A percentile compares a stretch with the other conserved stretches of the same genome.
phyloP scores from a whole-genome alignment of 1,140 invertebrate genomes.

The Drosophila burlai region DNA sequence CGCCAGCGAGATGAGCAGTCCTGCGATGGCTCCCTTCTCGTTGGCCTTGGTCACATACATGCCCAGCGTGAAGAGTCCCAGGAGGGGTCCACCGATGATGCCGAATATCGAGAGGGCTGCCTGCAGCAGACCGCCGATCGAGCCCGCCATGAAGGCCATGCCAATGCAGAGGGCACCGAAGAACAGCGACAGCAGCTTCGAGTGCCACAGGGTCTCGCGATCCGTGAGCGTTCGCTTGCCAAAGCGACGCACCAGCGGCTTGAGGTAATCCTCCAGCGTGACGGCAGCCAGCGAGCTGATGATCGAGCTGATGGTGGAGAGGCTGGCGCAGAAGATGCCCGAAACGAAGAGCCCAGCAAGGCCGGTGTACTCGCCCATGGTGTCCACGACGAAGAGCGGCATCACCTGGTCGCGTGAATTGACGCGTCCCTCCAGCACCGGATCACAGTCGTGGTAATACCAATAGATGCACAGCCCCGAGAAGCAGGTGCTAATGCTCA shows the following conservation, averaged over 20 bases:
- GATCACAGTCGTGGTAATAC: slow-evolving; percentile 92
- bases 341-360: slow-evolving; percentile 93
- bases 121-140: slow-evolving; percentile 90
- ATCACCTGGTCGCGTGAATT: slow-evolving; percentile 87
- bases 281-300: slow-evolving; percentile 94
- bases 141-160: slow-evolving; percentile 90
- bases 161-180: slow-evolving; percentile 90
- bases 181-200: slow-evolving; percentile 88
- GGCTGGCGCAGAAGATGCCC: slow-evolving; percentile 93
- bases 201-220: slow-evolving; percentile 80
- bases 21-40: slow-evolving; percentile 90
- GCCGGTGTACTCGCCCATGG: slow-evolving; percentile 89
- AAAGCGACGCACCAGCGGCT: slow-evolving; percentile 84
- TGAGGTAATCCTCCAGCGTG: slow-evolving; percentile 93
- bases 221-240: slow-evolving; percentile 59
- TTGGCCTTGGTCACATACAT: slow-evolving; percentile 89
- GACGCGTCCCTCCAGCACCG: slow-evolving; percentile 87
- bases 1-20: slow-evolving; percentile 88
- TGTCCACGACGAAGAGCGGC: slow-evolving; percentile 92
- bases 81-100: slow-evolving; percentile 91
- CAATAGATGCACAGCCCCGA: slow-evolving; percentile 93
- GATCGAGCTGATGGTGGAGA: slow-evolving; percentile 93
- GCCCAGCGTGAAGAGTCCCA: slow-evolving; percentile 92
- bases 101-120: slow-evolving; percentile 92
- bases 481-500: slow-evolving; percentile 90